Base-by-base conservation (phyloP, 2,113 vertebrate genomes). In the Sminthopsis crassicaudata region DNA sequence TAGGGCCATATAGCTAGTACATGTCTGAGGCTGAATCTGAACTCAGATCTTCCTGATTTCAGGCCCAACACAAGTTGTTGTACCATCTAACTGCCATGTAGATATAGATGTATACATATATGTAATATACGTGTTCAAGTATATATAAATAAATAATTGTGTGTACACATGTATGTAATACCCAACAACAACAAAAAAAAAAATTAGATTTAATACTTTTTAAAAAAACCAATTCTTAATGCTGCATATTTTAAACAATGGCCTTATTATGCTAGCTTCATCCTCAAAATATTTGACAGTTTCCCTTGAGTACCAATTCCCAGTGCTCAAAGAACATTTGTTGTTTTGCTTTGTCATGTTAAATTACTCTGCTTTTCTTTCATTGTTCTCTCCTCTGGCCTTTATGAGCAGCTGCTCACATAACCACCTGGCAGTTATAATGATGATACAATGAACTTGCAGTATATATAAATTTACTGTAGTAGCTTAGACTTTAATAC, bases 311-410 rank as follows among this genome's bases (percentile, higher is more conserved):
- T 54, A 88, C 50, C 92, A 60, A 93, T 25, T 92, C 10, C 42
- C 25, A 76, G 6, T 89, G 10, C 88, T 90, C 16, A 51, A 90
- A 67, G 48, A 76, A 92, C 8, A 42, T 5, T 95, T 84, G 52
- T 90, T 96, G 53, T 22, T 92, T 96, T 95, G 91, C 84, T 95
- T 97, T 91, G 54, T 90, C 91, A 93, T 94, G 27, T 90, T 96
- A 95, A 97, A 97, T 96, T 53, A 90, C 76, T 93, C 91, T 90
- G 9, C 27, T 92, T 94, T 95, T 46, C 93, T 95, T 95, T 89
- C 52, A 46, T 90, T 93, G 54, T 91, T 93, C 25, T 95, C 90
- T 91, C 76, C 91, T 27, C 42, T 91, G 94, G 53, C 53, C 57
- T 94, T 93, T 67, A 84, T 54, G 53, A 96, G 93, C 90, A 96